Conservation (phyloP, 2,888 invertebrate genomes). For the Caenorhabditis afra region DNA sequence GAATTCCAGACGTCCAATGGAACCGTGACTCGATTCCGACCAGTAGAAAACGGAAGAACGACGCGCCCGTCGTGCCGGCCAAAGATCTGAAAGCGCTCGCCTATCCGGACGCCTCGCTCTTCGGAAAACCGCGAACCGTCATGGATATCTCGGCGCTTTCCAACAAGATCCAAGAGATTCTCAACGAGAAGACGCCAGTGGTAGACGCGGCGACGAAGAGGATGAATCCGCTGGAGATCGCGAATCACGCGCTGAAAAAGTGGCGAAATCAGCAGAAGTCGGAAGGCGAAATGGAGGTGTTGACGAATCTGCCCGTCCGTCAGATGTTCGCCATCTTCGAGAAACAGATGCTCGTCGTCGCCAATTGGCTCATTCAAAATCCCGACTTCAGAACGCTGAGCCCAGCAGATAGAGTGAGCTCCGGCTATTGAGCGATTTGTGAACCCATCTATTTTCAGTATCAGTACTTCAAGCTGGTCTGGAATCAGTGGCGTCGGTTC, state of each 20-base stretch:
- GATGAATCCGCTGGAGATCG: conserved; percentile 45
- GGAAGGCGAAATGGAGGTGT: conserved; percentile 33
- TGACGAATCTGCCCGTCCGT: conserved; percentile 27
- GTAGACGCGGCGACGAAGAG: conserved; percentile 13
- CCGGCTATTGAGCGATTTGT: neutral
- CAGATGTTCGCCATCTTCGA: conserved; percentile 52
- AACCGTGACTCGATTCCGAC: conserved; percentile 58
- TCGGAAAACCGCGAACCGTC: conserved; percentile 32
- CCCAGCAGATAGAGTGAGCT: conserved; percentile 53
- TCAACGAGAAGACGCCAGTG: conserved; percentile 16
- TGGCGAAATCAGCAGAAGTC: conserved; percentile 47
- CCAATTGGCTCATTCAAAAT: conserved; percentile 58
- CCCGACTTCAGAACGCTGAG: conserved; percentile 50
- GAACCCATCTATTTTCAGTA: conserved; percentile 16
- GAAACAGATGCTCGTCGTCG: conserved; percentile 57
- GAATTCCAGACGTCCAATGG: conserved; percentile 59
- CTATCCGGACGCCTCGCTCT: conserved; percentile 17
- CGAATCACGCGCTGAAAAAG: conserved; percentile 36
- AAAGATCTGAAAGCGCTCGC: neutral
- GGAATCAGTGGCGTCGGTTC: conserved; percentile 61
- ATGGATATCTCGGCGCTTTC: conserved; percentile 45
- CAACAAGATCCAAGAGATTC: conserved; percentile 17
- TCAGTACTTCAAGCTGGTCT: conserved; percentile 56
- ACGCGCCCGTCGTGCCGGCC: neutral
- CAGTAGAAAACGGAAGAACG: conserved; percentile 13